Evolutionary conservation across 2,113 vertebrate genomes (phyloP), one percentile per base, ranked within the genome.

Genomic region (Catagonus wagneri): DNA sequence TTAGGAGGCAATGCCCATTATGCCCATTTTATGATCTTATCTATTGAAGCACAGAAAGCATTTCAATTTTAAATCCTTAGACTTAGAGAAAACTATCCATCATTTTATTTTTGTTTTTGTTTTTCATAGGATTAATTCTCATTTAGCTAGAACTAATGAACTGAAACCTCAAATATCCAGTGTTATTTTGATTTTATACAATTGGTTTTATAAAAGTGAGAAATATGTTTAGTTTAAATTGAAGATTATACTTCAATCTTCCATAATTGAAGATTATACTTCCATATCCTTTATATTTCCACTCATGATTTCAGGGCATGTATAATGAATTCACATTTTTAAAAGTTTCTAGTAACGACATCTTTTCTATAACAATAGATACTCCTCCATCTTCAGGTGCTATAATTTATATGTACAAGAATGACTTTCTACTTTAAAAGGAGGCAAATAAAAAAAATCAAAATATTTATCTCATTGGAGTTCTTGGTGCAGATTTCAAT

Each of bases 361-460:
- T 6, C 14, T 65, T 63, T 14, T 72, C 32, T 83, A 63, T 34
- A 63, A 88, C 3, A 71, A 32, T 19, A 66, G 13, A 32, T 25
- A 32, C 44, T 32, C 0, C 17, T 75, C 10, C 78, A 34, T 19
- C 11, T 89, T 72, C 15, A 22, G 32, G 15, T 1, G 87, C 29
- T 6, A 13, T 56, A 63, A 68, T 8, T 36, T 74, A 65, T 0
- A 32, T 4, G 11, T 6, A 87, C 7, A 83, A 39, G 3, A 84
- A 13, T 44, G 20, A 83, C 16, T 44, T 85, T 85, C 71, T 88
- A 61, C 56, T 95, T 83, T 50, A 63, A 88, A 90, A 89, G 71
- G 63, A 87, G 15, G 19, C 1, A 79, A 83, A 83, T 81, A 54
- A 39, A 89, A 89, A 85, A 10, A 81, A 85, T 54, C 19, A 78